Conservation (phyloP, 1,140 invertebrate species). For the Hydropsyche tenuis region DNA sequence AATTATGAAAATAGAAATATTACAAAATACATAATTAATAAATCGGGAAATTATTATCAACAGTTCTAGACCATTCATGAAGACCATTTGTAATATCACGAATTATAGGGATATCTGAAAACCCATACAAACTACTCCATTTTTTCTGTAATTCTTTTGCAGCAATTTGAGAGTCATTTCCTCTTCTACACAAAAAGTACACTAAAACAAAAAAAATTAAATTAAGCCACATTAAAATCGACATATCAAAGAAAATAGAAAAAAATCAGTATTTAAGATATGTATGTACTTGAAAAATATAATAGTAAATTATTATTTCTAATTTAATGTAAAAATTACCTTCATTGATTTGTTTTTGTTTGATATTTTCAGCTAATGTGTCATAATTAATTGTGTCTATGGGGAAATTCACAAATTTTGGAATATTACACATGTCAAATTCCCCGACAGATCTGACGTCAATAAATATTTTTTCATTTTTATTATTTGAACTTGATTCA, state of each 20-base stretch:
- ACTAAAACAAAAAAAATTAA: conserved; percentile 38
- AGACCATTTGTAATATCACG: conserved; percentile 41
- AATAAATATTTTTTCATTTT: conserved; percentile 25
- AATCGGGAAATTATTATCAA: conserved; percentile 44
- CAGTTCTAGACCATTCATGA: conserved; percentile 44
- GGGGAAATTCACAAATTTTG: conserved; percentile 37
- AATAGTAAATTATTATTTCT: too few relatives aligned
- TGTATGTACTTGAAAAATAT: too few relatives aligned
- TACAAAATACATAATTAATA: conserved; percentile 35
- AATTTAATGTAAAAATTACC: conserved; percentile 12
- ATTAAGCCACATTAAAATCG: neutral
- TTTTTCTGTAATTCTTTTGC: conserved; percentile 27
- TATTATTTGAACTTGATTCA: neutral
- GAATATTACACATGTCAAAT: conserved; percentile 45
- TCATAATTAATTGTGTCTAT: conserved; percentile 35
- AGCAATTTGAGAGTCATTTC: conserved; percentile 47
- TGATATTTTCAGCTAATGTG: conserved; percentile 24
- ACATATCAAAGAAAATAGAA: neutral
- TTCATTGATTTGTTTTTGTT: conserved; percentile 39
- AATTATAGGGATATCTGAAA: conserved; percentile 12
- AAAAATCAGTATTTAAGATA: too few relatives aligned
- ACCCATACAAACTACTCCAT: neutral
- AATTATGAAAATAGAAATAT: neutral
- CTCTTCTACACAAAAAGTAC: conserved; percentile 46
- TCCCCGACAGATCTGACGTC: conserved; percentile 44